Base-by-base conservation (phyloP, 2,797 vertebrate species). In the Eupleurogrammus muticus region DNA sequence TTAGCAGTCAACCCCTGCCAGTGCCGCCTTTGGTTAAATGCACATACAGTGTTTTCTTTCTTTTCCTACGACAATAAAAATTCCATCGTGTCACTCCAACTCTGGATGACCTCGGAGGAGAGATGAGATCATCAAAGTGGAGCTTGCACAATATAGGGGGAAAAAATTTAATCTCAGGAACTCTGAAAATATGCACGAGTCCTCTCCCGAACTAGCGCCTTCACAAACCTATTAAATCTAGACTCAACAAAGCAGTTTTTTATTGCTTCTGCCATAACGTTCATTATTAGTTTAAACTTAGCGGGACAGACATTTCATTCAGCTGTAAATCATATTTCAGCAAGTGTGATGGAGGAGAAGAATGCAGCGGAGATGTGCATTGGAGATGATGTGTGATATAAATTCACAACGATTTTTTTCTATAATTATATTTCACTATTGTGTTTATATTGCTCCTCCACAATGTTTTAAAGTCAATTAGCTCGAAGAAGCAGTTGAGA, bases 381-480 rank as follows among this genome's bases (percentile, higher is more conserved):
- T 54, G 62, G 60, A 62, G 73, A 60, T 65, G 51, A 11, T 48
- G 2, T 64, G 20, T 40, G 49, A 55, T 65, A 50, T 17, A 35
- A 62, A 53, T 65, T 42, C 47, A 52, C 40, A 58, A 42, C 20
- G 35, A 56, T 47, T 49, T 74, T 64, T 63, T 65, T 63, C n/a
- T 63, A 20, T 75, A 68, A 36, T 79, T 78, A n/a, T 57, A 6
- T 77, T 77, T 66, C 20, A 60, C 80, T 73, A 79, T 64, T 75
- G n/a, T 36, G 34, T 77, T 81, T 74, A 48, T 62, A 68, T 75
- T 1, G 20, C 48, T 75, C 80, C 58, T 6, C 17, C 40, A 79
- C 56, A 38, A 14, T 24, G 44, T 73, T 50, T 56, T 17, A 68
- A 53, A 79, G 52, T 40, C 54, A 57, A 57, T 67, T 44, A 19